Base-by-base conservation (phyloP, 2,888 invertebrate genomes). In the Oscheius sp. region DNA sequence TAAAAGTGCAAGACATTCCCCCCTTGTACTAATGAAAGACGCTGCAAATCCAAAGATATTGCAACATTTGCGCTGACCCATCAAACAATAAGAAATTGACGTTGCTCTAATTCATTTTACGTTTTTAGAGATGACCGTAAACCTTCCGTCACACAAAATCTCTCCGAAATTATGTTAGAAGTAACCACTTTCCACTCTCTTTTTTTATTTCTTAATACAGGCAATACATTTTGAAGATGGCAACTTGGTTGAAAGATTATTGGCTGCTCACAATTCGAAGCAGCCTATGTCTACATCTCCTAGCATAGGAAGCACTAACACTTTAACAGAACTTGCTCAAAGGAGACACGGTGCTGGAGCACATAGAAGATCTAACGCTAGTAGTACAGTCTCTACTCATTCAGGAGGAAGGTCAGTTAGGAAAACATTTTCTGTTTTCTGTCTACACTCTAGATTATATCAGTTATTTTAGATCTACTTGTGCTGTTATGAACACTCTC, bases 401-500 rank as follows among this genome's bases (percentile, higher is more conserved):
- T 85, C 85, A 1, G 84, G 85, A 15, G 83, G 85, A 33, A 71
- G 81, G 81, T 82, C 15, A 48, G 45, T 64, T 12, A 17, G 5
- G 31, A 20, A 4, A 29, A 23, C 46, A 25, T 23, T 17, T 10
- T 57, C 25, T 55, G 23, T 15, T n/a, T 57, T 53, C 3, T 42
- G 17, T 25, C 55, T 27, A 25, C n/a, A 10, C 25, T 1, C n/a
- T 29, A 52, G n/a, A 25, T 27, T 12, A n/a, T 52, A 29, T 29
- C 39, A 34, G 27, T 37, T 25, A 67, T 37, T 46, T 31, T 10
- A 68, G 61, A 48, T 61, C 58, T 20, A 82, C 80, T 6, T 84
- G 84, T 69, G 84, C 84, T 2, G 78, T 82, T 52, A 77, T 84
- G 77, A 84, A 84, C 82, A 89, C 90, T 42, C 86, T 90, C 25